phyloP scores from a whole-genome alignment of 2,797 vertebrate species.

The Notoglanidium macrostoma region DNA sequence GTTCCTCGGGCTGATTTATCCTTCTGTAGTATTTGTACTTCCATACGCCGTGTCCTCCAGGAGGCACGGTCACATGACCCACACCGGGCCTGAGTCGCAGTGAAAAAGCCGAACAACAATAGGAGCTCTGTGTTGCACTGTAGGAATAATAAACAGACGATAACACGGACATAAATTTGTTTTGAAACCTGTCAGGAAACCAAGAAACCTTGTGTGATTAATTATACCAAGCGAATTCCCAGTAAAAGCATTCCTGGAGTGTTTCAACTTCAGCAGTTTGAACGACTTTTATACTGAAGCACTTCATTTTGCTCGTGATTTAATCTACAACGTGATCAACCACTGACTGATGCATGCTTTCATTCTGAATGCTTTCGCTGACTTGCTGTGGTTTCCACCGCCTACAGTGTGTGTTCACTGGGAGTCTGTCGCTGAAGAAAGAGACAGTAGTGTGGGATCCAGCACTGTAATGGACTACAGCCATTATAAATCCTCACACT shows the following conservation, averaged over 20 bases:
- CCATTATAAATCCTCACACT: not conserved
- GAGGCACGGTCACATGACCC: not conserved
- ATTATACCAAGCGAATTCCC: not conserved
- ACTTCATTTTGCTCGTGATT: not conserved
- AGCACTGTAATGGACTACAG: not conserved
- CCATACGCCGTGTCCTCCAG: not conserved
- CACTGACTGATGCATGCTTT: not conserved
- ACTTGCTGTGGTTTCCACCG: not conserved
- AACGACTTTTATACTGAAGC: not conserved
- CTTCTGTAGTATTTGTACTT: not conserved
- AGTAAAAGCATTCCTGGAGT: not conserved
- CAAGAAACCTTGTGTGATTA: not conserved
- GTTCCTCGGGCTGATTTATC: not conserved
- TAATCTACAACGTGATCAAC: not conserved
- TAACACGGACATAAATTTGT: not conserved
- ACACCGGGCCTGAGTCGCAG: not conserved
- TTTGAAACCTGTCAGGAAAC: not conserved
- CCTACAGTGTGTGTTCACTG: not conserved
- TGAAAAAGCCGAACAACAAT: not conserved
- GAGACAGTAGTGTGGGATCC: not conserved
- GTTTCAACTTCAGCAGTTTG: not conserved
- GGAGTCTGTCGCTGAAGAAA: not conserved
- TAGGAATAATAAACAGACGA: not conserved
- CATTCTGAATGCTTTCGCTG: not conserved
- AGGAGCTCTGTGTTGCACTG: not conserved